Evolutionary conservation across 1,140 invertebrate genomes (phyloP), one percentile per base, ranked within the genome.

Genomic region (Rhysida immarginata): DNA sequence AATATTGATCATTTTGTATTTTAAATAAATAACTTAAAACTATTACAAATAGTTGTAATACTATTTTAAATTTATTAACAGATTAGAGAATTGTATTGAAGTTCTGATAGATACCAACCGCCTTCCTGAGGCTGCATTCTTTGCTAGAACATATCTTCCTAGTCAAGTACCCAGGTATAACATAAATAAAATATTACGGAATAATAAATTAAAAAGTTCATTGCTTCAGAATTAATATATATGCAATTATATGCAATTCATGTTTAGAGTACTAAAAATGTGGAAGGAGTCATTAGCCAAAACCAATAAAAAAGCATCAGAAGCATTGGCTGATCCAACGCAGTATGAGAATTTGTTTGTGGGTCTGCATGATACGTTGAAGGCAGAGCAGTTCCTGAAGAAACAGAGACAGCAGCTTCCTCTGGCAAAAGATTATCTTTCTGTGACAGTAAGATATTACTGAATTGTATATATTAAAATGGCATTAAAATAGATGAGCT

Each of bases 311-410:
- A 95, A 95, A 67, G 85, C 88, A 0, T 88, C 89, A 1, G 86
- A 94, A 65, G 89, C 88, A 50, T 72, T 99, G 43, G 96, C 96
- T 5, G 91, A 97, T 77, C 96, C 95, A 0, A 78, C 82, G 43
- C 83, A 96, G 61, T 98, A 98, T 69, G 89, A 94, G 66, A 99
- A 99, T 75, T 75, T 99, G 29, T 99, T 99, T 68, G 91, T 93
- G 1, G 89, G 87, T 1, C 81, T 85, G 53, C 71, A 72, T 44
- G 83, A 93, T 59, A 76, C 84, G 0, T 65, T 92, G 1, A 82
- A 81, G 64, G 79, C 84, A 0, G 87, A 94, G 69, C 74, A 81
- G 58, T 85, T n/a, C n/a, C n/a, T n/a, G n/a, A n/a, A n/a, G n/a
- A n/a, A n/a, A n/a, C n/a, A n/a, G n/a, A n/a, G n/a, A n/a, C n/a